Evolutionary conservation across 2,113 vertebrate species (phyloP).

Genomic region (Cercocebus atys): DNA sequence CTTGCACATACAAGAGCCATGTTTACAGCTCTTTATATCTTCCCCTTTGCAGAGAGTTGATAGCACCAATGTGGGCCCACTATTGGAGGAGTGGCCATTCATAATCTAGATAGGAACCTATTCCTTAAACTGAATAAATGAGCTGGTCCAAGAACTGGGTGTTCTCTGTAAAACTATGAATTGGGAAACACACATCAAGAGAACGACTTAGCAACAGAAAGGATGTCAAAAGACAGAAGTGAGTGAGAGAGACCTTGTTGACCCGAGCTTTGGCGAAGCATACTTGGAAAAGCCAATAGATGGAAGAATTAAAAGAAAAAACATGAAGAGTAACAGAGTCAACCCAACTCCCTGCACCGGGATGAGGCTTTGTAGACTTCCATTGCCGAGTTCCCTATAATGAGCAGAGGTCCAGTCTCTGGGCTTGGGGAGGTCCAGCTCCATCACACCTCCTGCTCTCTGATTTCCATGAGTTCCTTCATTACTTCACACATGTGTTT

Average conservation of each 20-base stretch:
- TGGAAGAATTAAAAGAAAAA: background rate
- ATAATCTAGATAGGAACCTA: background rate
- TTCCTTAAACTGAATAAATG: background rate
- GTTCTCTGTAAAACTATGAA: background rate
- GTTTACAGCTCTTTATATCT: background rate
- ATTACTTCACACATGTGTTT: background rate
- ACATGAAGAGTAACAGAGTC: background rate
- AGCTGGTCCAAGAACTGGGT: background rate
- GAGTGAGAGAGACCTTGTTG: background rate
- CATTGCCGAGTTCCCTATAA: no score
- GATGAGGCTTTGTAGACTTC: background rate
- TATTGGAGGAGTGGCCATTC: background rate
- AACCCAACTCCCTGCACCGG: background rate
- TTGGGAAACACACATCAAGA: background rate
- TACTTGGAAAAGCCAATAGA: background rate
- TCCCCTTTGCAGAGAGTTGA: background rate
- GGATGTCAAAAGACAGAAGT: background rate
- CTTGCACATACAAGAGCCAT: fast-evolving
- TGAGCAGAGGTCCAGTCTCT: background rate
- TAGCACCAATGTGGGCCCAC: no score
- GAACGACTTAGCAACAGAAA: background rate
- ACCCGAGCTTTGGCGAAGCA: background rate
- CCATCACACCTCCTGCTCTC: background rate
- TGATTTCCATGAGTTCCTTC: background rate
- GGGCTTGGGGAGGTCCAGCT: no score